Conservation (phyloP, 1,140 invertebrate species). For the Zophobas morio region DNA sequence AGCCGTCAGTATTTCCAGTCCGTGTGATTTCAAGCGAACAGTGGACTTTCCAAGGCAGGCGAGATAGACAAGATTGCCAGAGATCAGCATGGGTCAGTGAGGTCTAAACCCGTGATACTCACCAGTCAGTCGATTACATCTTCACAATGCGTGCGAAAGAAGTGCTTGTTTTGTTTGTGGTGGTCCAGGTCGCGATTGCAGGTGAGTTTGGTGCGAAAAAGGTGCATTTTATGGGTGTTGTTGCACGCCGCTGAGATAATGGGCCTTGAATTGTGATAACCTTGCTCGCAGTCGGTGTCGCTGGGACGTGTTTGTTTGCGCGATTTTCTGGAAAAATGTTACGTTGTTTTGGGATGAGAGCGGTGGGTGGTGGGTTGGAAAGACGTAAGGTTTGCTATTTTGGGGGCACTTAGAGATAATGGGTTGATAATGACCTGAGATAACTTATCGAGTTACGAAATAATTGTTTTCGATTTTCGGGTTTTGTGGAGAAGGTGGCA, state of each 20-base stretch:
- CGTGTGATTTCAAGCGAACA: slow-evolving; percentile 24
- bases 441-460: no score
- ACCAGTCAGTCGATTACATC: not conserved
- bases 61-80: slow-evolving; percentile 44
- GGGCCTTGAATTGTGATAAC: slow-evolving; percentile 16
- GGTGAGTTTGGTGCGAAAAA: not conserved
- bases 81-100: slow-evolving; percentile 52
- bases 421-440: no score
- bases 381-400: no score
- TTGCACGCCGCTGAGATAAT: not conserved
- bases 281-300: slow-evolving; percentile 1
- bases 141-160: slow-evolving; percentile 4
- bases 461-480: no score
- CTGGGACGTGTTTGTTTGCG: not conserved
- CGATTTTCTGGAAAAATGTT: no score
- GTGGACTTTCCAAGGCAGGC: slow-evolving; percentile 55
- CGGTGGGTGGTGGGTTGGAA: no score
- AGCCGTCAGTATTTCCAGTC: slow-evolving; percentile 32
- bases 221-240: no score
- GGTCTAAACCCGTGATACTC: not conserved
- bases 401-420: no score
- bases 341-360: no score
- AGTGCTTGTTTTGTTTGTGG: not conserved
- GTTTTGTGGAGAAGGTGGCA: no score
- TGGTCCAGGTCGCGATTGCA: not conserved